Evolutionary conservation across 2,113 vertebrate genomes (phyloP).

Genomic region (Baryphthengus martii): DNA sequence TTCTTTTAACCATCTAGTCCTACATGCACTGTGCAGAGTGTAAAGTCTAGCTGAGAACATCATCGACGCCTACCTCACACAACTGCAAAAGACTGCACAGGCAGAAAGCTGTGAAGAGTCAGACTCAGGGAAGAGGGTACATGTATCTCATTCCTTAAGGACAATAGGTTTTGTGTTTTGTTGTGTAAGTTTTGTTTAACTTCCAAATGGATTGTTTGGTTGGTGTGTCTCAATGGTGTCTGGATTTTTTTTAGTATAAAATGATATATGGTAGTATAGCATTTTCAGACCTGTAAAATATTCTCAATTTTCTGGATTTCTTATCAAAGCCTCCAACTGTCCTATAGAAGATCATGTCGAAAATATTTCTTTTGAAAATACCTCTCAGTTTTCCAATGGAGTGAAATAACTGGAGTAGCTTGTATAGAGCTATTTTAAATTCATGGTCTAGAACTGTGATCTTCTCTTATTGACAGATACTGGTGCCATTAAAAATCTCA

Average conservation of each 20-base stretch:
- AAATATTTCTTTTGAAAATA: background rate
- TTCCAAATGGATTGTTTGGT: background rate
- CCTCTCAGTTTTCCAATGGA: background rate
- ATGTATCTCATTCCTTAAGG: background rate
- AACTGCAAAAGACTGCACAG: background rate
- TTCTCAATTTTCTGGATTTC: background rate
- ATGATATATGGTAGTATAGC: background rate
- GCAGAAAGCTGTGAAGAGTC: background rate
- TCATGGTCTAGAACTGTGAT: background rate
- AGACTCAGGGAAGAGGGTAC: background rate
- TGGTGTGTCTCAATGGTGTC: background rate
- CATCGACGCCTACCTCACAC: background rate
- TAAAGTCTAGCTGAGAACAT: background rate
- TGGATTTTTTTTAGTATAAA: background rate
- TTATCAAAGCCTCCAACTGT: background rate
- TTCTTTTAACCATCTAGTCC: background rate
- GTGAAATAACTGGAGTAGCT: background rate
- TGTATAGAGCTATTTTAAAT: background rate
- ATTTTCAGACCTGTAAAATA: background rate
- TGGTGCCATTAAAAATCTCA: background rate
- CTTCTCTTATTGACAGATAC: background rate
- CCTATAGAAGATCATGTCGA: background rate
- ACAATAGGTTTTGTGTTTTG: background rate
- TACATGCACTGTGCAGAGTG: background rate
- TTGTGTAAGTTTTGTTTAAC: background rate